These are phyloP conservation scores for Drosophila antonietae DNA, from an alignment of 2,888 invertebrate species.

Conservation along the genomic window DNA sequence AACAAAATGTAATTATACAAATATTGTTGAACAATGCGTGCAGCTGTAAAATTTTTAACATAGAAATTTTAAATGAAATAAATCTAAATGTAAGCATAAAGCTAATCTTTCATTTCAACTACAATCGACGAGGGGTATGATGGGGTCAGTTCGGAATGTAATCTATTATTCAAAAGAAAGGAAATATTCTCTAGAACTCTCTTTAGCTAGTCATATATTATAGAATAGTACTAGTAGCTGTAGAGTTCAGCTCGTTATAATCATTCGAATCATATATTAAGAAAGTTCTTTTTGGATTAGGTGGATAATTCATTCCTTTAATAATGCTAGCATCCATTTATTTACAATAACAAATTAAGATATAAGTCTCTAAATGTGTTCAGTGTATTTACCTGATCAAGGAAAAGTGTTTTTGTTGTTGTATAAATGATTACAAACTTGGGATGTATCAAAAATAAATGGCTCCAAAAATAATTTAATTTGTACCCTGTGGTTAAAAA, in stretches of 20 bases:
- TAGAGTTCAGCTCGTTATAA: not conserved
- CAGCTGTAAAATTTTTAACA: constrained; percentile 79
- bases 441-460: constrained; percentile 2
- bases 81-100: constrained; percentile 69
- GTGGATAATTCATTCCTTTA: constrained; percentile 1
- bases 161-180: no score
- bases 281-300: not conserved
- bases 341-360: not conserved
- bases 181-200: not conserved
- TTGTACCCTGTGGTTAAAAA: not conserved
- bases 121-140: not conserved
- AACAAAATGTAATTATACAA: constrained; percentile 49
- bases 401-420: not conserved
- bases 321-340: constrained; percentile 3
- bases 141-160: no score
- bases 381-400: not conserved
- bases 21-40: constrained; percentile 80
- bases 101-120: not conserved
- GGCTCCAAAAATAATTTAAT: not conserved
- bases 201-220: not conserved
- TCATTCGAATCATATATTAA: not conserved
- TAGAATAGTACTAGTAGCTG: no score
- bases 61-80: constrained; percentile 77
- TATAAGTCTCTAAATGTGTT: not conserved
- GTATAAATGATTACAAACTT: not conserved